Conservation (phyloP, 2,888 invertebrate genomes). For the Agapetus fuscipes region DNA sequence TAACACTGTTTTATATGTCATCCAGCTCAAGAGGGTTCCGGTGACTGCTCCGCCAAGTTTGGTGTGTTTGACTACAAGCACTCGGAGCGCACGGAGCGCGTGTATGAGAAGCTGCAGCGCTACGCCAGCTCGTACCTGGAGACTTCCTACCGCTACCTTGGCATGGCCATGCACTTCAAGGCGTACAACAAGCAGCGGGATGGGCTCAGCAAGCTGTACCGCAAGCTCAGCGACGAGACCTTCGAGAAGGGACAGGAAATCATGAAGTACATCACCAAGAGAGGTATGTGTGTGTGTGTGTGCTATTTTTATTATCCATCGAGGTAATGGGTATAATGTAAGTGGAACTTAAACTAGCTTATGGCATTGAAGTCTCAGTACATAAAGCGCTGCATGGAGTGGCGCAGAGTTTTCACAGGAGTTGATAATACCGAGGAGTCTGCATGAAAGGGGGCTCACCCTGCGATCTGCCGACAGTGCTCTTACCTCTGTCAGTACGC, state of each 20-base stretch:
- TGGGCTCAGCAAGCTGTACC: slow-evolving; percentile 68
- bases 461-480: too few species aligned
- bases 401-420: too few species aligned
- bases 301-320: too few species aligned
- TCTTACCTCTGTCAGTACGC: too few species aligned
- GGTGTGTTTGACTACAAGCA: slow-evolving; percentile 49
- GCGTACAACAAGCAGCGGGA: slow-evolving; percentile 66
- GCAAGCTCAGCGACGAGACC: slow-evolving; percentile 60
- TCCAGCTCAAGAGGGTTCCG: slow-evolving; percentile 27
- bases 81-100: slow-evolving; percentile 30
- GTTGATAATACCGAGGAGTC: too few species aligned
- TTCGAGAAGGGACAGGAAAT: slow-evolving; percentile 66
- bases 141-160: slow-evolving; percentile 65
- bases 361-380: too few species aligned
- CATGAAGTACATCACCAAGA: slow-evolving; percentile 67
- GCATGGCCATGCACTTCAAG: slow-evolving; percentile 66
- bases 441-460: too few species aligned
- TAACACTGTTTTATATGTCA: slow-evolving; percentile 24
- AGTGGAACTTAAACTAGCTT: too few species aligned
- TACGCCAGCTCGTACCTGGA: slow-evolving; percentile 55
- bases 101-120: slow-evolving; percentile 35
- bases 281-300: slow-evolving; percentile 57
- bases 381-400: too few species aligned
- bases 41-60: slow-evolving; percentile 56
- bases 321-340: slow-evolving; percentile 23